Base-by-base conservation (phyloP, 1,140 invertebrate genomes). In the Eufriesea mexicana region DNA sequence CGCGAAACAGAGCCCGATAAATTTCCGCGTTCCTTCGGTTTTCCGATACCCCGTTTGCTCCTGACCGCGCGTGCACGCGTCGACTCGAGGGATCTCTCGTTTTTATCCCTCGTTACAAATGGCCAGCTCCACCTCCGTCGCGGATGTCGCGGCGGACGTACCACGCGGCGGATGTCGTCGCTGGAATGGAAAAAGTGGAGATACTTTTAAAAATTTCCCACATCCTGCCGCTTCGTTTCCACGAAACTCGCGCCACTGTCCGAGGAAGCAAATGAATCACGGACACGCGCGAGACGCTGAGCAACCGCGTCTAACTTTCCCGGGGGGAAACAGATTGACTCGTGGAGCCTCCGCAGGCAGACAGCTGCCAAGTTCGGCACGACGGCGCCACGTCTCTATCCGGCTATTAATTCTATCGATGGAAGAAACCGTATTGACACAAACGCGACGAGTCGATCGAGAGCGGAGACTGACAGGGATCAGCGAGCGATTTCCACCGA, bases 1-100 rank as follows among this genome's bases (percentile, higher is more conserved):
- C 45, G 62, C 35, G 64, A 71, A 79, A 79, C 84, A 61, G n/a
- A 64, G 51, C 35, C 6, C 28, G 51, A 83, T 83, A 57, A 79
- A 72, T 86, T 62, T 54, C 35, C 35, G 23, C 45, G 28, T 42
- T 51, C 64, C 20, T 64, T 61, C 28, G 54, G 47, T 67, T 47
- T 45, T 4, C 54, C 72, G n/a, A 12, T 45, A 28, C 14, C 42
- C 10, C 42, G 42, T 64, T 64, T 16, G 28, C 28, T 23, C 18
- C 20, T 51, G 47, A 23, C 7, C 25, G 12, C 0, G 20, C 6
- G 12, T 49, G 49, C 18, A n/a, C 73, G 49, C n/a, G 51, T 18
- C 8, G 5, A 51, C 23, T 25, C n/a, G 23, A 18, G 51, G 14
- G 5, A 54, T 54, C 51, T 14, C 62, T n/a, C 42, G 74, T 51